These are phyloP conservation scores for Mormyrops boulengeri DNA, from an alignment of 2,797 vertebrate genomes.

Conservation along the genomic window DNA sequence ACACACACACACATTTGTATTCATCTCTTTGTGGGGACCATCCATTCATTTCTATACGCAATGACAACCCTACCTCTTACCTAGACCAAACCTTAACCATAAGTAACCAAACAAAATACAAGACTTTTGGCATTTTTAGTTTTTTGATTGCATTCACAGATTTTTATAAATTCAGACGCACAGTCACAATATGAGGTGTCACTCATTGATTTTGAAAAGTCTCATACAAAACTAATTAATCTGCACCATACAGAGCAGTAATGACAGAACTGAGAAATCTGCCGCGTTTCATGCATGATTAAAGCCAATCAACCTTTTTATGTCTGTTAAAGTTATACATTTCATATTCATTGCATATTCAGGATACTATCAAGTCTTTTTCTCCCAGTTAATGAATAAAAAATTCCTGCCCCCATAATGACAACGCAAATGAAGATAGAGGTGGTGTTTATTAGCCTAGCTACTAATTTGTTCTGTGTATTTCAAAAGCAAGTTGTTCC, in stretches of 20 bases:
- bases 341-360: slow-evolving; percentile 17
- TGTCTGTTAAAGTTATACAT: slow-evolving; percentile 6
- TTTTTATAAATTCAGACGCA: neutral
- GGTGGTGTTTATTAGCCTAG: neutral
- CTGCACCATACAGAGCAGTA: neutral
- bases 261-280: neutral
- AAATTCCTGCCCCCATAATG: neutral
- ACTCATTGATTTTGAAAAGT: slow-evolving; percentile 8
- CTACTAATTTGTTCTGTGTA: neutral
- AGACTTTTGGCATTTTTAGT: neutral
- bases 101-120: neutral
- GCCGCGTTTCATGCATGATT: slow-evolving; percentile 2
- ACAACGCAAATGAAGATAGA: neutral
- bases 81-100: neutral
- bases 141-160: neutral
- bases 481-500: neutral
- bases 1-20: neutral
- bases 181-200: neutral
- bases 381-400: slow-evolving; percentile 8
- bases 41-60: neutral
- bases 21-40: neutral
- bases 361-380: neutral
- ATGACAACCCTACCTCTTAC: neutral
- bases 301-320: slow-evolving; percentile 4
- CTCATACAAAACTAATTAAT: slow-evolving; percentile 16